phyloP scores from a whole-genome alignment of 2,113 vertebrate species.

The Varanus komodoensis region DNA sequence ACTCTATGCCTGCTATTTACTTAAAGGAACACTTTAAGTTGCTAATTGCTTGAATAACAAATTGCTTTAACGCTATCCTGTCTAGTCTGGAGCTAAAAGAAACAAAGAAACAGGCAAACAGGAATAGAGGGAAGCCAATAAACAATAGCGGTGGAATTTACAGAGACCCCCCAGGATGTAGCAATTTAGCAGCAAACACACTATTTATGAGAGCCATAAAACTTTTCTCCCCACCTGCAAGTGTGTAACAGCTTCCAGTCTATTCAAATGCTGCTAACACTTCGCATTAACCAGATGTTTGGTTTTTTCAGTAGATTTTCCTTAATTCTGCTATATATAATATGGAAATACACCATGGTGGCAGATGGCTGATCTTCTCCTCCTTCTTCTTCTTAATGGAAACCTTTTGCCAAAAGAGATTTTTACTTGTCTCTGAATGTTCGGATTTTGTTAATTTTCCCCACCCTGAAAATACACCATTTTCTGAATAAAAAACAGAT shows the following conservation, averaged over 20 bases:
- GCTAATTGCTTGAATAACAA: background rate
- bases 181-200: background rate
- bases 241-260: background rate
- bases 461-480: background rate
- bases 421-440: slow-evolving; percentile 7
- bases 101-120: background rate
- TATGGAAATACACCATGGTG: slow-evolving; percentile 40
- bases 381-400: slow-evolving; percentile 14
- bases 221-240: fast-evolving
- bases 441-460: slow-evolving; percentile 39
- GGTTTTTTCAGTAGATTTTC: slow-evolving; percentile 8
- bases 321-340: slow-evolving; percentile 40
- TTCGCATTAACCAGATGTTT: slow-evolving; percentile 24
- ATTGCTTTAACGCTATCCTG: background rate
- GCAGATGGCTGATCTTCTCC: slow-evolving; percentile 53
- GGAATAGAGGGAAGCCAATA: too few species aligned
- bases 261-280: background rate
- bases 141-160: background rate
- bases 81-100: background rate
- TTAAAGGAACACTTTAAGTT: background rate
- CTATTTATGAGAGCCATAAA: background rate
- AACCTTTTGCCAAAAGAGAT: slow-evolving; percentile 48
- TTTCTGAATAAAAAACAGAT: slow-evolving; percentile 9
- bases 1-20: too few species aligned
- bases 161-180: background rate